A percentile compares a stretch with the other conserved stretches of the same genome.
Conservation (phyloP, 2,797 vertebrate genomes). For the Eupleurogrammus muticus region DNA sequence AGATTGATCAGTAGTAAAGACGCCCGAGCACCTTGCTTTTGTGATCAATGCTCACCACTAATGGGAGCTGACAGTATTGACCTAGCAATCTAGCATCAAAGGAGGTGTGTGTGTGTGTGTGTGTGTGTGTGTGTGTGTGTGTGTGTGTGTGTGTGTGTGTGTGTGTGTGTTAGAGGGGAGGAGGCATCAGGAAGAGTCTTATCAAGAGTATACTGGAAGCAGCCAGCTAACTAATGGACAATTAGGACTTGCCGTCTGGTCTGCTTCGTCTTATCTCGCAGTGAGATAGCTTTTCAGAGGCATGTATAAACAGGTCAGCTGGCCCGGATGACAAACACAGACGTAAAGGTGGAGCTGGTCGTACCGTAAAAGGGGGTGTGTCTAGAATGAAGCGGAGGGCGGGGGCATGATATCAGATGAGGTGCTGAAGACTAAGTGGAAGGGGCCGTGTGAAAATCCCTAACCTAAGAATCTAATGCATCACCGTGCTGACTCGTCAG, state of each 20-base stretch:
- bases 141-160: constrained; percentile 29
- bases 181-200: constrained; percentile 68
- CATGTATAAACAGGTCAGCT: constrained; percentile 8
- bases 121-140: constrained; percentile 33
- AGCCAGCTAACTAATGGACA: constrained; percentile 66
- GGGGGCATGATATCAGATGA: constrained; percentile 11
- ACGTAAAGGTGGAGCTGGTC: constrained; percentile 15
- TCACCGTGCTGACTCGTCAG: neutral
- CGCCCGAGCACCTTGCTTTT: constrained; percentile 33
- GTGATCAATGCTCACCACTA: constrained; percentile 65
- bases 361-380: constrained; percentile 2
- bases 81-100: constrained; percentile 53
- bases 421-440: constrained; percentile 5
- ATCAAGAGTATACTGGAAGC: constrained; percentile 69
- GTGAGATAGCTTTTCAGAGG: constrained; percentile 53
- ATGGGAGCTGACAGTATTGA: constrained; percentile 77
- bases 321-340: constrained; percentile 6
- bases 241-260: constrained; percentile 64
- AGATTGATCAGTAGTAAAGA: constrained; percentile 47
- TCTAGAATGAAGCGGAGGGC: neutral
- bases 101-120: constrained; percentile 19
- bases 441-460: neutral
- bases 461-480: neutral
- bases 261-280: constrained; percentile 62
- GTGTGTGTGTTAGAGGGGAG: constrained; percentile 22